Conservation (phyloP, 2,888 invertebrate species). For the Lobophora halterata region DNA sequence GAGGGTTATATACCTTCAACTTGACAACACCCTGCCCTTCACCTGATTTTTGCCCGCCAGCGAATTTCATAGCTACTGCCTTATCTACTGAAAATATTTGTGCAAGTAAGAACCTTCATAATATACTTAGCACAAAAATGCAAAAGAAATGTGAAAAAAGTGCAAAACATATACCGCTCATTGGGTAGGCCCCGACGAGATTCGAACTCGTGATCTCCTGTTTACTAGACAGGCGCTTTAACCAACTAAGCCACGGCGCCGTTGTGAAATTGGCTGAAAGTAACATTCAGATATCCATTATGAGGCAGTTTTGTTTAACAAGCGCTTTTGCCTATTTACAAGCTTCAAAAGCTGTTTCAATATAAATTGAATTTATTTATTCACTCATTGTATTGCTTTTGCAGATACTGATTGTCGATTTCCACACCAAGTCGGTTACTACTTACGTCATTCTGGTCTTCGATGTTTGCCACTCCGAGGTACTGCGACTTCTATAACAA, state of each 20-base stretch:
- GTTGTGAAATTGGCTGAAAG: conserved; percentile 37
- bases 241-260: conserved; percentile 82
- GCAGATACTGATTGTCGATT: conserved; percentile 85
- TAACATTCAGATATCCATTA: conserved; percentile 22
- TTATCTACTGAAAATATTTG: conserved; percentile 76
- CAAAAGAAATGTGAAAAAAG: conserved; percentile 17
- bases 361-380: too few relatives aligned
- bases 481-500: conserved; percentile 29
- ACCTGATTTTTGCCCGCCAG: conserved; percentile 72
- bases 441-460: conserved; percentile 69
- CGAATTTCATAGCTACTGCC: conserved; percentile 75
- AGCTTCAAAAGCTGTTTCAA: too few relatives aligned
- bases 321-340: too few relatives aligned
- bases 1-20: conserved; percentile 68
- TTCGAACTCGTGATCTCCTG: conserved; percentile 81
- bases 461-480: conserved; percentile 66
- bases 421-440: conserved; percentile 83
- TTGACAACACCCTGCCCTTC: conserved; percentile 71
- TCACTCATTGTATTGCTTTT: too few relatives aligned
- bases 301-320: too few relatives aligned
- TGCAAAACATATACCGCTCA: conserved; percentile 21
- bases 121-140: conserved; percentile 1
- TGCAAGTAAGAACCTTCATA: conserved; percentile 73
- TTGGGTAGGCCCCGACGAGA: conserved; percentile 75
- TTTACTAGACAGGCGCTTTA: conserved; percentile 81